Percentiles rank a stretch among this genome's conserved stretches.
These are phyloP conservation scores for Druceiella hillmani DNA, from an alignment of 2,888 invertebrate genomes.

Conservation along the genomic window DNA sequence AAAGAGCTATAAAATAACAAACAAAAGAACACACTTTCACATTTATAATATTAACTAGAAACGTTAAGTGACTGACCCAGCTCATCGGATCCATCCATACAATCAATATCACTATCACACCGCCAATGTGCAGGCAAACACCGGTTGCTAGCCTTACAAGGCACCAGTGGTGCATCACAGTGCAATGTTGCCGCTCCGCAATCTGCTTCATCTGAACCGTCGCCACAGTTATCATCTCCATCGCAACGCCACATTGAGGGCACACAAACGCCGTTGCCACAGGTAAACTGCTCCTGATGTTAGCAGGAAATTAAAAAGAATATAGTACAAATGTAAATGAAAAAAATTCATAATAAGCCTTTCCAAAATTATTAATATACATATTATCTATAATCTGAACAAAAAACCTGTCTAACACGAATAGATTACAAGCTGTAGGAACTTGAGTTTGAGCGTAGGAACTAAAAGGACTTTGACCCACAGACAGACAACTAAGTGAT, in stretches of 20 bases:
- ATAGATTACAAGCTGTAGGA: no score
- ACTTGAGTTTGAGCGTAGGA: no score
- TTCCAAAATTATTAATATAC: no score
- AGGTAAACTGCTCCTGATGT: constrained; percentile 55
- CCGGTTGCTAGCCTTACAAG: constrained; percentile 55
- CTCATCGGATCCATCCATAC: constrained; percentile 65
- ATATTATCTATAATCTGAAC: no score
- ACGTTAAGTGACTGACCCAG: constrained; percentile 31
- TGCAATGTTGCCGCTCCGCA: constrained; percentile 35
- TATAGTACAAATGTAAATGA: background rate
- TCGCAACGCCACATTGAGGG: constrained; percentile 65
- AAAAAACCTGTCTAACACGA: no score
- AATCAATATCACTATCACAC: constrained; percentile 78
- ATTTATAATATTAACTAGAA: background rate
- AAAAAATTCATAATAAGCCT: no score
- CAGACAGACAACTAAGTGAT: no score
- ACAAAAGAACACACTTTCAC: no score
- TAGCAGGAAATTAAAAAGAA: constrained; percentile 15
- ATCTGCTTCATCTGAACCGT: constrained; percentile 63
- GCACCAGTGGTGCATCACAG: constrained; percentile 61
- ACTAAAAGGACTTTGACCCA: no score
- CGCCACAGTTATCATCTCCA: constrained; percentile 70
- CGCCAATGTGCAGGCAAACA: constrained; percentile 70
- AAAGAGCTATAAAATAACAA: no score
- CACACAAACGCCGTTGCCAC: constrained; percentile 68